Percentiles rank a stretch among this genome's conserved stretches.
These are phyloP conservation scores for Melangyna quadrimaculata DNA, from an alignment of 2,888 invertebrate species.

Conservation along the genomic window DNA sequence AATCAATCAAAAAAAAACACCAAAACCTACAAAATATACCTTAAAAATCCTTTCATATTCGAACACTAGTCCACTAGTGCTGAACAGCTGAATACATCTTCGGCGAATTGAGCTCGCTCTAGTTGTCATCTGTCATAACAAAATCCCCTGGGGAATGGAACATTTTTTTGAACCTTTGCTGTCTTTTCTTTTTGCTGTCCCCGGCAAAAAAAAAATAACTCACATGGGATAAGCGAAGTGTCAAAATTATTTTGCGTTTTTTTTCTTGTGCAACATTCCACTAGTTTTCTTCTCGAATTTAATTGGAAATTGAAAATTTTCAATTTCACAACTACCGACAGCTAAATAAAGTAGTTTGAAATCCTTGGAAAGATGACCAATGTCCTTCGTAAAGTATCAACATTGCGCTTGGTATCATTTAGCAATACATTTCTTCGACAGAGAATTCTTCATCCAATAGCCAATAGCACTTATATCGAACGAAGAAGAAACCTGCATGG, in stretches of 20 bases:
- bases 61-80: neutral
- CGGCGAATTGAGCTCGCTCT: conserved; percentile 23
- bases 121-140: conserved; percentile 40
- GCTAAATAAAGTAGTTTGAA: neutral
- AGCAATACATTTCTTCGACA: conserved; percentile 52
- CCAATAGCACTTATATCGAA: conserved; percentile 22
- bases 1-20: no score
- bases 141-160: conserved; percentile 19
- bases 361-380: conserved; percentile 46
- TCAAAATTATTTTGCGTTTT: conserved; percentile 28
- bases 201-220: conserved; percentile 44
- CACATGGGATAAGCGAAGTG: conserved; percentile 61
- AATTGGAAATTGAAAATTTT: neutral
- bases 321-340: conserved; percentile 49
- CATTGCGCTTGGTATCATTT: conserved; percentile 47
- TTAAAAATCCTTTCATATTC: neutral
- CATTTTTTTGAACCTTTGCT: conserved; percentile 9
- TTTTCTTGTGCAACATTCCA: conserved; percentile 33
- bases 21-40: no score
- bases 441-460: conserved; percentile 11
- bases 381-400: conserved; percentile 39
- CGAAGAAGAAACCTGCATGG: conserved; percentile 40
- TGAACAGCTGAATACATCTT: neutral
- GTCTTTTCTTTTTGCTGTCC: no score
- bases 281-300: conserved; percentile 10